Base-by-base conservation (phyloP, 2,888 invertebrate genomes). In the Trilocha varians region DNA sequence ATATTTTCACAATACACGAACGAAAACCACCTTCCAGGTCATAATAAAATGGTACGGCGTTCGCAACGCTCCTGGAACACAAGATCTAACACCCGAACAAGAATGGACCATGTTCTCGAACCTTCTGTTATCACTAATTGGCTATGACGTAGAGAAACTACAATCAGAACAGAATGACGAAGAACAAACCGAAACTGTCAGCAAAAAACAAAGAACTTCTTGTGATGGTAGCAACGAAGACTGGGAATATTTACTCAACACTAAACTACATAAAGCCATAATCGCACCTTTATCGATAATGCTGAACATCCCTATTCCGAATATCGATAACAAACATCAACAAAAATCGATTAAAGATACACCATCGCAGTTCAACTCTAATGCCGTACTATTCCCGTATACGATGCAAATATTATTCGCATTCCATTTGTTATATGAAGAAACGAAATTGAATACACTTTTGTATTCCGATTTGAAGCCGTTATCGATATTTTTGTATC, bases 371-470 rank as follows among this genome's bases (percentile, higher is more conserved):
- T 88, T 93, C 44, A 91, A 92, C 56, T 71, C 87, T 0, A 89
- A 88, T 46, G 89, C 93, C 0, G 67, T 90, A 1, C 76, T 97
- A 2, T 96, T 94, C 57, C 88, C 90, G 0, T 90, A 92, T 55
- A 88, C 94, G 9, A 88, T 93, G 5, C 87, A 93, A 40, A 87
- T 97, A 18, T 87, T 96, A 43, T 95, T 91, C 65, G 88, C 93
- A 0, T 83, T 98, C 32, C 98, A 98, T 79, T 82, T 98, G 18
- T 87, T 97, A 0, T 97, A 97, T 61, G 97, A 98, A 87, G 97
- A 97, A 64, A 83, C 95, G 3, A 97, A 97, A 66, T 70, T 97
- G 42, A 93, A 95, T 59, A 88, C 89, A 0, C 78, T 93, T 0
- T 77, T 93, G 51, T 87, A 88, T 37, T 90, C 90, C 42, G 90